These are phyloP conservation scores for Nymphicus hollandicus DNA, from an alignment of 2,113 vertebrate species.

Conservation along the genomic window DNA sequence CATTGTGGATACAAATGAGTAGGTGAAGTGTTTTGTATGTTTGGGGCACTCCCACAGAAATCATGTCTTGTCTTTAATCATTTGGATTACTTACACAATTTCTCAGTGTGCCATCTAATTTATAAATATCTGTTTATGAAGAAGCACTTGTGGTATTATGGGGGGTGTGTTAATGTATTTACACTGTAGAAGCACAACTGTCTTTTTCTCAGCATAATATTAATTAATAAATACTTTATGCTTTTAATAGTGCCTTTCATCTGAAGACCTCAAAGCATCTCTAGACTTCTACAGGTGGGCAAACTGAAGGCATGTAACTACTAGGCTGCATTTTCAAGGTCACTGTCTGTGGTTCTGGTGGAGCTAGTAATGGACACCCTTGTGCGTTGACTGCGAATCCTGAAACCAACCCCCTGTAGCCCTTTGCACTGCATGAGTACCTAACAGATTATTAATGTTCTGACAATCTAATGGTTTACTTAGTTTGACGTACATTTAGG, in stretches of 20 bases:
- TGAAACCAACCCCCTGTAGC: background rate
- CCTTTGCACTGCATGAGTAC: background rate
- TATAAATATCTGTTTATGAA: background rate
- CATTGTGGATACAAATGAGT: background rate
- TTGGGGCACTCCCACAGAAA: background rate
- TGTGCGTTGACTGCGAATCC: background rate
- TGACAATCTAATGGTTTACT: background rate
- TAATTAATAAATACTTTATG: background rate
- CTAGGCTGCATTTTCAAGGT: background rate
- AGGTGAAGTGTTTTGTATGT: background rate
- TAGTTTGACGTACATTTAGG: background rate
- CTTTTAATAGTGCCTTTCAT: background rate
- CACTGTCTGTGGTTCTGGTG: background rate
- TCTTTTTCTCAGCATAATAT: background rate
- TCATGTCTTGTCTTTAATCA: background rate
- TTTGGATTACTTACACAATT: background rate
- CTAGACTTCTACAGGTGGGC: background rate
- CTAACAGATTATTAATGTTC: background rate
- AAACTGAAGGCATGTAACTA: background rate
- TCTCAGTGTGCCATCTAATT: background rate
- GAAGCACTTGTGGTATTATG: background rate
- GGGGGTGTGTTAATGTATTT: background rate
- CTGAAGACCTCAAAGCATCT: conserved; percentile 4
- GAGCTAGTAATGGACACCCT: background rate
- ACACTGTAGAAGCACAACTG: background rate